Conservation (phyloP, 2,888 invertebrate genomes). For the Xanthorhoe spadicearia region DNA sequence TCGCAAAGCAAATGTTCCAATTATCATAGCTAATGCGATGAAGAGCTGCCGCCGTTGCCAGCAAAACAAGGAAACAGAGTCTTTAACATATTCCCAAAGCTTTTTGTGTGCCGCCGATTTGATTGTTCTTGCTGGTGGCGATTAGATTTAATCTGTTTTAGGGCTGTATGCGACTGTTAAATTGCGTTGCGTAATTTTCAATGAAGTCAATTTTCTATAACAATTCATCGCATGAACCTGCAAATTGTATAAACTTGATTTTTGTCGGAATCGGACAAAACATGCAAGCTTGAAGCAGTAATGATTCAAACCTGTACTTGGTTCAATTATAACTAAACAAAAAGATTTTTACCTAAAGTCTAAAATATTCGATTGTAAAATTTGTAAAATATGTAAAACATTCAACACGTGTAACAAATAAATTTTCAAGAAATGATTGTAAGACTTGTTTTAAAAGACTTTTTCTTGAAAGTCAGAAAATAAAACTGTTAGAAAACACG, state of each 20-base stretch:
- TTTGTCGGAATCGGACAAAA: too few relatives aligned
- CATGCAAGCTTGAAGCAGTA: too few relatives aligned
- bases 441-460: neutral
- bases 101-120: slow-evolving; percentile 43
- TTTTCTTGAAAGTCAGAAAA: neutral
- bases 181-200: neutral
- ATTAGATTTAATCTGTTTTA: slow-evolving; percentile 18
- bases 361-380: too few relatives aligned
- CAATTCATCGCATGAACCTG: too few relatives aligned
- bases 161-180: neutral
- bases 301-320: too few relatives aligned
- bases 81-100: slow-evolving; percentile 39
- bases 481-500: neutral
- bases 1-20: slow-evolving; percentile 80
- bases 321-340: neutral
- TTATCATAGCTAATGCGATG: slow-evolving; percentile 81
- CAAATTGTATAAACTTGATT: too few relatives aligned
- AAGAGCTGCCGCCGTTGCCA: slow-evolving; percentile 57
- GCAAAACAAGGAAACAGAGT: slow-evolving; percentile 49
- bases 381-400: too few relatives aligned
- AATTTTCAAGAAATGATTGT: neutral
- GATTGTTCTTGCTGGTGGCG: slow-evolving; percentile 40
- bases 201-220: too few relatives aligned
- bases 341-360: neutral
- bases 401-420: too few relatives aligned